A percentile compares a stretch with the other conserved stretches of the same genome.
Conservation (phyloP, 2,888 invertebrate genomes). For the Lydus trimaculatus region DNA sequence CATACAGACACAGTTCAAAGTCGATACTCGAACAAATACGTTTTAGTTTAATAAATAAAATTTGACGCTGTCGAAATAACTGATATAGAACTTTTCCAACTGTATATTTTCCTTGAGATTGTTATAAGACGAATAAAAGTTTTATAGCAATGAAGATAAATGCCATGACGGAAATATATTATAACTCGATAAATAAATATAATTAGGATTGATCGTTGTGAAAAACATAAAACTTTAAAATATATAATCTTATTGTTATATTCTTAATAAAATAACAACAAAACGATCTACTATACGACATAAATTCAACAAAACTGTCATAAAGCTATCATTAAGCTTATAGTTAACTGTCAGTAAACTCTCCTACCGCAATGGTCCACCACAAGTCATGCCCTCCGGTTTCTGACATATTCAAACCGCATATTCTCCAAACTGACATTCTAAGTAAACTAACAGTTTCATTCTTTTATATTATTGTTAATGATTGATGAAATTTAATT, state of each 20-base stretch:
- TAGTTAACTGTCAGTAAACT: constrained; percentile 40
- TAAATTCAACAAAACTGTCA: constrained; percentile 32
- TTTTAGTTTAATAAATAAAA: constrained; percentile 9
- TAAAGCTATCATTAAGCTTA: constrained; percentile 39
- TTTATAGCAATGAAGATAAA: not conserved
- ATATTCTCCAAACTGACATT: constrained; percentile 37
- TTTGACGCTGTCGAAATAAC: constrained; percentile 9
- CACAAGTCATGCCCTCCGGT: constrained; percentile 36
- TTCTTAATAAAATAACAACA: constrained; percentile 26
- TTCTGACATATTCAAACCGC: constrained; percentile 41
- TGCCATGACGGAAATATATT: not conserved
- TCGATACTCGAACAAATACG: constrained; percentile 12
- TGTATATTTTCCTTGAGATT: constrained; percentile 1
- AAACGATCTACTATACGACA: not conserved
- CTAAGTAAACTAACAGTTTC: constrained; percentile 35
- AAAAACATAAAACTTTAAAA: not conserved
- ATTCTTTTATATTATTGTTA: constrained; percentile 21
- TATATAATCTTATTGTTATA: not conserved
- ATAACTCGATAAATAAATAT: not conserved
- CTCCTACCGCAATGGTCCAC: constrained; percentile 36
- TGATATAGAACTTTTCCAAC: constrained; percentile 8
- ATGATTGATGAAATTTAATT: constrained; percentile 11
- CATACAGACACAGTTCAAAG: not conserved
- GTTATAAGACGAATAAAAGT: not conserved
- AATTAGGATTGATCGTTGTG: not conserved